Evolutionary conservation across 2,113 vertebrate genomes (phyloP).

Genomic region (Smithornis capensis): DNA sequence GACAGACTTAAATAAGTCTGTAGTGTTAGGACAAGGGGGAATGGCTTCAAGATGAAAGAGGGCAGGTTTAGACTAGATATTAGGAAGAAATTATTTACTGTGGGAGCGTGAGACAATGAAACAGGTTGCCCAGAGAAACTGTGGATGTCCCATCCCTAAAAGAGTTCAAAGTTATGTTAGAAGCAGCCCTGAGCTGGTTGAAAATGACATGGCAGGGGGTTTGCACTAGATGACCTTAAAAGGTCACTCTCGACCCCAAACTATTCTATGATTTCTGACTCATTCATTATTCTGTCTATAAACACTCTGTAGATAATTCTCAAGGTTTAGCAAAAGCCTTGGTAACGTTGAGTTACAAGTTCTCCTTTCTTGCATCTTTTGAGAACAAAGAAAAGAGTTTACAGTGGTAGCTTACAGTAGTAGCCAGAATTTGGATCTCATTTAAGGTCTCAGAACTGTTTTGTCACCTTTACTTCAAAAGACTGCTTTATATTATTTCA

Average conservation of each 20-base stretch:
- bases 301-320: neutral
- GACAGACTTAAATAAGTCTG: neutral
- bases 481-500: neutral
- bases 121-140: neutral
- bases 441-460: neutral
- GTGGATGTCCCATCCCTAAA: neutral
- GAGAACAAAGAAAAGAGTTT: neutral
- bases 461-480: neutral
- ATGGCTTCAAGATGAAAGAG: neutral
- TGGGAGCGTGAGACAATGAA: neutral
- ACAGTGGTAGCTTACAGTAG: neutral
- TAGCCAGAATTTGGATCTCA: neutral
- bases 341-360: neutral
- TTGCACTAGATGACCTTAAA: neutral
- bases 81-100: neutral
- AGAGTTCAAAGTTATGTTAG: neutral
- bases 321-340: neutral
- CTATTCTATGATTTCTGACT: neutral
- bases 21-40: neutral
- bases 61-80: neutral
- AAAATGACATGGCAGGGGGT: neutral
- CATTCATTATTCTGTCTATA: neutral
- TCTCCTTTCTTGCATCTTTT: neutral
- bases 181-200: fast-evolving
- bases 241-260: neutral